Percentiles rank a stretch among this genome's conserved stretches.
Conservation (phyloP, 2,888 invertebrate genomes). For the Drosophila paracracens region DNA sequence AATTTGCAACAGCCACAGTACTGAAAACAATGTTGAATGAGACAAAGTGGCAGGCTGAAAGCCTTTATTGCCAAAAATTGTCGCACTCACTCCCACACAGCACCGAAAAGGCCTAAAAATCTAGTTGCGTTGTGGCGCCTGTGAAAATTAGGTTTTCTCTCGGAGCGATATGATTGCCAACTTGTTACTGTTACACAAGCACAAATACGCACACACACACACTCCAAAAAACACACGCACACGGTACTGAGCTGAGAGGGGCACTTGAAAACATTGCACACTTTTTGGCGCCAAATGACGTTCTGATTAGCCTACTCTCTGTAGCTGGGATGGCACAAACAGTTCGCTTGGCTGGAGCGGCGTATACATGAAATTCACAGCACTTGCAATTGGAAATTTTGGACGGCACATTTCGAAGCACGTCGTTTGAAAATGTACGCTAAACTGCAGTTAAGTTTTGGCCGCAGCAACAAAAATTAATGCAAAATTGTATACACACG, state of each 20-base stretch:
- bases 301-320: constrained; percentile 43
- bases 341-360: constrained; percentile 30
- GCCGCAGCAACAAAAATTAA: constrained; percentile 76
- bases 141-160: constrained; percentile 38
- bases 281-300: constrained; percentile 72
- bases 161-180: constrained; percentile 54
- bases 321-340: constrained; percentile 22
- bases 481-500: constrained; percentile 79
- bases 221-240: not conserved
- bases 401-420: constrained; percentile 60
- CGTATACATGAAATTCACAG: constrained; percentile 55
- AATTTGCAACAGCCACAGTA: not conserved
- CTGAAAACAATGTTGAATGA: not conserved
- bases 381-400: constrained; percentile 57
- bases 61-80: constrained; percentile 1
- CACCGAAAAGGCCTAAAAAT: constrained; percentile 17
- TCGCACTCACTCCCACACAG: constrained; percentile 2
- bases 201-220: constrained; percentile 19
- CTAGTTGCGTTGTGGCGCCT: constrained; percentile 14
- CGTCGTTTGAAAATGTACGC: constrained; percentile 66
- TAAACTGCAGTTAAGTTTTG: constrained; percentile 75
- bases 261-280: constrained; percentile 32
- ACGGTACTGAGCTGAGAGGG: constrained; percentile 5
- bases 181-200: constrained; percentile 63
- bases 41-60: constrained; percentile 1